These are phyloP conservation scores for Varanus salvator DNA, from an alignment of 2,113 vertebrate genomes.

Conservation along the genomic window DNA sequence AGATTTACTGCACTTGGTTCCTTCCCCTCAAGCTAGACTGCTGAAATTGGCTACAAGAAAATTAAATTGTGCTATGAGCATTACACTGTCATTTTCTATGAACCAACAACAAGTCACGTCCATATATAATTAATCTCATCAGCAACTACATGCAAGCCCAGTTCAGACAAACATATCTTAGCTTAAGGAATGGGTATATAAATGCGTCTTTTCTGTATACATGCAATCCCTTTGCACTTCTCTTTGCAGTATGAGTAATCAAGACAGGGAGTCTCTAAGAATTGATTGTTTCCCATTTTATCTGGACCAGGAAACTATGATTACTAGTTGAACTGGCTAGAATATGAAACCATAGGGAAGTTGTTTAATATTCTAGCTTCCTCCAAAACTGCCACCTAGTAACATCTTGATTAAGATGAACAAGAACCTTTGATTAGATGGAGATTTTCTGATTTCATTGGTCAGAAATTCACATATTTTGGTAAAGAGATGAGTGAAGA, in stretches of 20 bases:
- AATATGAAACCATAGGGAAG: neutral
- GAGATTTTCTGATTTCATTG: neutral
- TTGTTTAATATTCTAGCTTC: neutral
- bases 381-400: neutral
- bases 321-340: neutral
- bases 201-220: neutral
- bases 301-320: neutral
- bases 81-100: conserved; percentile 51
- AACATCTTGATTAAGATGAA: neutral
- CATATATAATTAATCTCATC: neutral
- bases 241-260: neutral
- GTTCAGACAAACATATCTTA: neutral
- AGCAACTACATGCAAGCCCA: neutral
- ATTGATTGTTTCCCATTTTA: neutral
- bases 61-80: conserved; percentile 50
- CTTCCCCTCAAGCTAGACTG: conserved; percentile 43
- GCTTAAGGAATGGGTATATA: neutral
- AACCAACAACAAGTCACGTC: conserved; percentile 20
- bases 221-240: neutral
- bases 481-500: neutral
- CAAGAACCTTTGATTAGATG: neutral
- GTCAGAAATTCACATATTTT: no score
- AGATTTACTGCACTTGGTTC: conserved; percentile 28
- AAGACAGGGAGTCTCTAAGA: neutral
- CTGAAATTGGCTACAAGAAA: conserved; percentile 37